Percentiles rank a stretch among this genome's conserved stretches.
These are phyloP conservation scores for Hippasteria phrygiana DNA, from an alignment of 53 echinoderm and acorn worm species.

Conservation along the genomic window DNA sequence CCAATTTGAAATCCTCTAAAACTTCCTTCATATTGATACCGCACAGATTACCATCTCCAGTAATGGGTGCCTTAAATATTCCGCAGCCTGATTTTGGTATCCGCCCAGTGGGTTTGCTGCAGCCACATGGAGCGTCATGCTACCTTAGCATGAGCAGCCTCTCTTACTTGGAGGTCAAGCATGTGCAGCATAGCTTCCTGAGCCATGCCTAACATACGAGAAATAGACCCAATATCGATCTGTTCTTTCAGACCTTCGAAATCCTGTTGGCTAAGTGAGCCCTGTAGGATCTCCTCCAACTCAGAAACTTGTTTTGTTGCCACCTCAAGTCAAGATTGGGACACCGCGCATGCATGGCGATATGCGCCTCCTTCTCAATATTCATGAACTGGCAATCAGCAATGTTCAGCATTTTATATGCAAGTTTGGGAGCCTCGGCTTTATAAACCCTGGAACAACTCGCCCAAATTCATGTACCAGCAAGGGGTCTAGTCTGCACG, in stretches of 20 bases:
- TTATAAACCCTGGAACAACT: background rate
- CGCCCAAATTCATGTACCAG: background rate
- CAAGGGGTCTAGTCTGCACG: background rate
- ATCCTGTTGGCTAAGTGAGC: conserved; percentile 2
- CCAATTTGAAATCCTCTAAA: conserved; percentile 32
- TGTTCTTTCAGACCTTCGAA: background rate
- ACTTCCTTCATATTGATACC: conserved; percentile 2
- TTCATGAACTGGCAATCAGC: conserved; percentile 14
- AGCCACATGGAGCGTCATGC: conserved; percentile 12
- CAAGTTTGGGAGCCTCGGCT: background rate
- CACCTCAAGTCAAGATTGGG: background rate
- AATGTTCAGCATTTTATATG: background rate
- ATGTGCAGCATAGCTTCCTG: conserved; percentile 24
- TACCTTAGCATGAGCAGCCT: conserved; percentile 23
- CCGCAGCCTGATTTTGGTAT: background rate
- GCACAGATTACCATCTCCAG: background rate
- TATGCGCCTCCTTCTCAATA: conserved; percentile 24
- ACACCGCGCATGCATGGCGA: conserved; percentile 21
- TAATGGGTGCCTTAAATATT: background rate
- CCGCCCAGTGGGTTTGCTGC: conserved; percentile 20
- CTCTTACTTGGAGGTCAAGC: conserved; percentile 19
- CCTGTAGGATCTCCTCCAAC: background rate
- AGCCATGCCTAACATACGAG: conserved; percentile 7
- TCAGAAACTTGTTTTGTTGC: conserved; percentile 1
- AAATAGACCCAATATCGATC: background rate